These are phyloP conservation scores for Bimastos eiseni DNA, from an alignment of 2,888 invertebrate species.

Conservation along the genomic window DNA sequence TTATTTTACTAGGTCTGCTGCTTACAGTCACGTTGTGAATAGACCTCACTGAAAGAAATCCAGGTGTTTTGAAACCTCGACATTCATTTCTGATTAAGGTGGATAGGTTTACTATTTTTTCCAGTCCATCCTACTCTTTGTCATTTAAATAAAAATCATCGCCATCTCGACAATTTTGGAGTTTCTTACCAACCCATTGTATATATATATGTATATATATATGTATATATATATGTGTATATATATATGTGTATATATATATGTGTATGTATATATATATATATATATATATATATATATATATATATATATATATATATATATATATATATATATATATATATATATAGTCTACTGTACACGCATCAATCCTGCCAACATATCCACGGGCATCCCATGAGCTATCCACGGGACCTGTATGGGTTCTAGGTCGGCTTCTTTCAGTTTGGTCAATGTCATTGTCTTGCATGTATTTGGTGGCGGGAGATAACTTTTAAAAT, in stretches of 20 bases:
- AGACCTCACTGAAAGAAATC: not conserved
- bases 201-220: too few species aligned
- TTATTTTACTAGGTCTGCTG: not conserved
- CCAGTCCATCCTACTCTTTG: not conserved
- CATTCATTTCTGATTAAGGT: too few species aligned
- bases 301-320: too few species aligned
- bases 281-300: too few species aligned
- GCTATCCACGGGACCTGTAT: too few species aligned
- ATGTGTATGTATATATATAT: too few species aligned
- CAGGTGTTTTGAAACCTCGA: slow-evolving; percentile 3
- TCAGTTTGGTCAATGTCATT: not conserved
- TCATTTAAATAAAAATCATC: not conserved
- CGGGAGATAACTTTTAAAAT: not conserved
- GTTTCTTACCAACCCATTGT: not conserved
- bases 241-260: too few species aligned
- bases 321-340: too few species aligned
- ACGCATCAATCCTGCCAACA: too few species aligned
- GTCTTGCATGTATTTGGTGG: not conserved
- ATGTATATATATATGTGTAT: too few species aligned
- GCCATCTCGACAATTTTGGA: not conserved
- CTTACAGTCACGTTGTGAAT: not conserved
- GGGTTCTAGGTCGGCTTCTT: not conserved
- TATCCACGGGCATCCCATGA: too few species aligned
- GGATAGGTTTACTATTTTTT: not conserved
- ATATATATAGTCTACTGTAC: too few species aligned